Percentiles rank a stretch among this genome's conserved stretches.
These are phyloP conservation scores for Pollenia amentaria DNA, from an alignment of 2,888 invertebrate genomes.

Conservation along the genomic window DNA sequence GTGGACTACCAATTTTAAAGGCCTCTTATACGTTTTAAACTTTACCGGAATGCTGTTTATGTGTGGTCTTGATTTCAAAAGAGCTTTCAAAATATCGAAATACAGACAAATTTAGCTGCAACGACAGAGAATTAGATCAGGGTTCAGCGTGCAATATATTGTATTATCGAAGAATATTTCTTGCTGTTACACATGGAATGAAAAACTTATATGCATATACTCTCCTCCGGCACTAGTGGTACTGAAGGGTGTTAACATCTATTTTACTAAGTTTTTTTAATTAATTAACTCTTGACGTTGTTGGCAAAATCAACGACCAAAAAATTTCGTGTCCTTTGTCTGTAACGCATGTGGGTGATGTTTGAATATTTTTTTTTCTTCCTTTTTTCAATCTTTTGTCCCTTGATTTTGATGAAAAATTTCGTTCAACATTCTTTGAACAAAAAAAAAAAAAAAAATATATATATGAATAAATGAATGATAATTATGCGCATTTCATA, in stretches of 20 bases:
- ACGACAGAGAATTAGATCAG: too few species aligned
- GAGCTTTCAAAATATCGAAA: too few species aligned
- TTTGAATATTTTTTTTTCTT: not conserved
- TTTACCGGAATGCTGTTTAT: too few species aligned
- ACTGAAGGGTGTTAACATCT: not conserved
- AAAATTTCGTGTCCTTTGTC: constrained; percentile 41
- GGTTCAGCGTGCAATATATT: too few species aligned
- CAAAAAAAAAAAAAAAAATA: not conserved
- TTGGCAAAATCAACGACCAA: constrained; percentile 37
- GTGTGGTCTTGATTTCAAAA: too few species aligned
- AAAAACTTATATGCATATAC: too few species aligned
- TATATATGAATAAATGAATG: constrained; percentile 15
- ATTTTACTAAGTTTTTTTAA: constrained; percentile 73
- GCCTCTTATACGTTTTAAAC: too few species aligned
- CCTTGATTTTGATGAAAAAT: constrained; percentile 5
- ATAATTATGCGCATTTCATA: constrained; percentile 7
- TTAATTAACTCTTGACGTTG: constrained; percentile 74
- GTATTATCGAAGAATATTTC: too few species aligned
- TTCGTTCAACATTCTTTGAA: constrained; percentile 9
- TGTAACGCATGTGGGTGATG: constrained; percentile 1
- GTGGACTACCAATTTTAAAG: too few species aligned
- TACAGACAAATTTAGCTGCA: too few species aligned
- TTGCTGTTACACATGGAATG: too few species aligned
- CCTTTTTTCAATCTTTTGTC: not conserved
- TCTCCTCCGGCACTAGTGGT: not conserved